A percentile compares a stretch with the other conserved stretches of the same genome.
Conservation (phyloP, 2,888 invertebrate species). For the Caenorhabditis doughertyi region DNA sequence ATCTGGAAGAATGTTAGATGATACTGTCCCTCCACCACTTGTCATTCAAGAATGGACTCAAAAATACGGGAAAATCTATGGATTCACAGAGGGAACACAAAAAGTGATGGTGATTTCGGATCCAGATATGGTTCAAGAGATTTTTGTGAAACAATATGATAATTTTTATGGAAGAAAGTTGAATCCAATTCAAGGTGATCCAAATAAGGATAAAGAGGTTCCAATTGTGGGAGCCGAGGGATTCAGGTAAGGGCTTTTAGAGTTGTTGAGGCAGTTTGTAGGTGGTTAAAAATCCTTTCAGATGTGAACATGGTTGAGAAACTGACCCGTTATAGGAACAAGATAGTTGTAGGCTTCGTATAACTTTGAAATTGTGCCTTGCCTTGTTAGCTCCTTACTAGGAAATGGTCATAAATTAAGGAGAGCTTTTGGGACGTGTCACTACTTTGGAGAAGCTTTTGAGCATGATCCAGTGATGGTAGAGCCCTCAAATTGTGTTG, state of each 20-base stretch:
- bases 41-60: constrained; percentile 74
- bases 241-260: constrained; percentile 79
- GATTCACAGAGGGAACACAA: constrained; percentile 70
- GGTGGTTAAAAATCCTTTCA: no score
- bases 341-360: no score
- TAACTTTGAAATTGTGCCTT: no score
- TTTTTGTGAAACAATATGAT: constrained; percentile 84
- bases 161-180: constrained; percentile 84
- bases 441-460: no score
- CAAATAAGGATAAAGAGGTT: constrained; percentile 67
- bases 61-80: constrained; percentile 69
- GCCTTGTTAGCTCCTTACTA: no score
- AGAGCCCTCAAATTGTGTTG: no score
- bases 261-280: neutral
- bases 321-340: no score
- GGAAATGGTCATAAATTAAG: no score
- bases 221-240: constrained; percentile 83
- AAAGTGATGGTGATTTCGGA: constrained; percentile 83
- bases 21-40: constrained; percentile 34
- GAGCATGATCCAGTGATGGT: no score
- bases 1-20: constrained; percentile 28
- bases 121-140: constrained; percentile 83
- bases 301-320: no score
- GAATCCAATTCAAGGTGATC: constrained; percentile 68
- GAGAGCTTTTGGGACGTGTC: no score